A percentile compares a stretch with the other conserved stretches of the same genome.
phyloP scores from a whole-genome alignment of 1,140 invertebrate genomes.

The Doryteuthis pealeii region DNA sequence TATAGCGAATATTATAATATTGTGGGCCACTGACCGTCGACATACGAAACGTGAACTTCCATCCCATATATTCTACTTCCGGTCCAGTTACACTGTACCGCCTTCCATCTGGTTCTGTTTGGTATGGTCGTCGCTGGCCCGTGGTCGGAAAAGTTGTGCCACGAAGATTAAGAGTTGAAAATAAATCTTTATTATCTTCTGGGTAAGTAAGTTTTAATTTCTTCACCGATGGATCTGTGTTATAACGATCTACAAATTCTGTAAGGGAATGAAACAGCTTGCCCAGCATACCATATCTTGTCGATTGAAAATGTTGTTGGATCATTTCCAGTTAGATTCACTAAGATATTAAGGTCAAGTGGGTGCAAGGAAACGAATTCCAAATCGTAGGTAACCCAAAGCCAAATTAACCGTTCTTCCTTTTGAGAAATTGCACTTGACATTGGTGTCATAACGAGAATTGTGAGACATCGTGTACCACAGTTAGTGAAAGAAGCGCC shows the following conservation, averaged over 20 bases:
- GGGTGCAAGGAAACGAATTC: conserved; percentile 43
- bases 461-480: conserved; percentile 36
- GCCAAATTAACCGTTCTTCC: conserved; percentile 37
- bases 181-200: conserved; percentile 17
- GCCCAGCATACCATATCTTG: conserved; percentile 38
- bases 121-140: conserved; percentile 24
- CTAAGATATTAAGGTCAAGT: conserved; percentile 41
- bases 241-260: conserved; percentile 31
- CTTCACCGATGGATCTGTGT: conserved; percentile 22
- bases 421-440: conserved; percentile 40
- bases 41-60: conserved; percentile 49
- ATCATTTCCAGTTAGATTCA: conserved; percentile 33
- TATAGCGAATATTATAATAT: conserved; percentile 39
- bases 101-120: conserved; percentile 46
- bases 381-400: conserved; percentile 38
- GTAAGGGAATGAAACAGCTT: conserved; percentile 31
- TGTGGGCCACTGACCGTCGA: conserved; percentile 36
- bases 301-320: conserved; percentile 30
- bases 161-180: conserved; percentile 29
- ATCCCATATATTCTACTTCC: conserved; percentile 42
- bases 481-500: conserved; percentile 39
- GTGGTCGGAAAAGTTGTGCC: conserved; percentile 23
- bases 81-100: conserved; percentile 39
- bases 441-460: conserved; percentile 44
- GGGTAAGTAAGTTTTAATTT: conserved; percentile 35